These are phyloP conservation scores for Phainopepla nitens DNA, from an alignment of 2,113 vertebrate species.

Conservation along the genomic window DNA sequence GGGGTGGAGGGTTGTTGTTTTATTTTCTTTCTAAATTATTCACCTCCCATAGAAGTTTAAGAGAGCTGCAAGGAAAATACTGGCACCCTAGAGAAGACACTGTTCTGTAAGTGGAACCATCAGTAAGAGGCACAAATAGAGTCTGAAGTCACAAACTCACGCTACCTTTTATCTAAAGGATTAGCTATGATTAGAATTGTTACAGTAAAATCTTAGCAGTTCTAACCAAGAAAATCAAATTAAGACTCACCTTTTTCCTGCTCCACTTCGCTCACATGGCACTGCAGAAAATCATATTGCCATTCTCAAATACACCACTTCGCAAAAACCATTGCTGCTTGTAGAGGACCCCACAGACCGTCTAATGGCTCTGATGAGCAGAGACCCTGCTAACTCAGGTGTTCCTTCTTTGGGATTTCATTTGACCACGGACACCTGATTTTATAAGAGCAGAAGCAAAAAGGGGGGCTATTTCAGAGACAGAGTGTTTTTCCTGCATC, in stretches of 20 bases:
- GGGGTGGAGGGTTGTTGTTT: background rate
- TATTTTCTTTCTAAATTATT: background rate
- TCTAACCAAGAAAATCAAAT: background rate
- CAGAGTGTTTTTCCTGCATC: background rate
- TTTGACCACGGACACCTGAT: background rate
- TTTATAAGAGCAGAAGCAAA: background rate
- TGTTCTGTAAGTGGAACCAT: background rate
- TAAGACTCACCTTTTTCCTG: background rate
- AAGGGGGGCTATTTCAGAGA: background rate
- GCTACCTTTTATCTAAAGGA: background rate
- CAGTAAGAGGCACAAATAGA: background rate
- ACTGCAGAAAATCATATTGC: background rate
- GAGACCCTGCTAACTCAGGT: background rate
- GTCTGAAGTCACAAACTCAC: background rate
- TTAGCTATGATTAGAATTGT: background rate
- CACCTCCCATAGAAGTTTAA: background rate
- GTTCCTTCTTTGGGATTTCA: background rate
- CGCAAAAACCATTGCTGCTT: background rate
- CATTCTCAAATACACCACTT: background rate
- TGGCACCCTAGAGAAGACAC: background rate
- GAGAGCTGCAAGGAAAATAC: background rate
- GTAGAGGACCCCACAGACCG: background rate
- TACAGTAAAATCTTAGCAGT: background rate
- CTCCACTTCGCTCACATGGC: accelerated
- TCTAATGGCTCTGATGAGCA: background rate